Conservation (phyloP, 2,888 invertebrate species). For the Sussaba pulchella region DNA sequence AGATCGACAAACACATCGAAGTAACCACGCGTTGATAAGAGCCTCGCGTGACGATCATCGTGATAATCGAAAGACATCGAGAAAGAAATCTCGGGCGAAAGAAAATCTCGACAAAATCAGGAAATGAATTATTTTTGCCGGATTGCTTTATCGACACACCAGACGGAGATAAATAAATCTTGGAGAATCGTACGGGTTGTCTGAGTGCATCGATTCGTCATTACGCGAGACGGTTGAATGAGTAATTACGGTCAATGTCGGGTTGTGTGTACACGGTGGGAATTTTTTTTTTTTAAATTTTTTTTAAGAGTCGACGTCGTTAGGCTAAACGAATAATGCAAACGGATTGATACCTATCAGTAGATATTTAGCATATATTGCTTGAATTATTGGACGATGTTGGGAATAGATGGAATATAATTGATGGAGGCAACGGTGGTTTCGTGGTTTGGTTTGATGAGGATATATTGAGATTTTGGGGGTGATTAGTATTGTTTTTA, state of each 20-base stretch:
- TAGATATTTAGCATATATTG: background rate
- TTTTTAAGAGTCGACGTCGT: constrained; percentile 14
- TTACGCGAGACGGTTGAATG: constrained; percentile 50
- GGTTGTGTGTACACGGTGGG: constrained; percentile 16
- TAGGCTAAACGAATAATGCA: constrained; percentile 32
- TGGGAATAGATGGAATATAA: no score
- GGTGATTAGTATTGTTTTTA: no score
- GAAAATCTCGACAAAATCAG: background rate
- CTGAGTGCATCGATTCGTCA: constrained; percentile 7
- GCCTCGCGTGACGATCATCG: no score
- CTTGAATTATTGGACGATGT: no score
- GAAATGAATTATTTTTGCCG: background rate
- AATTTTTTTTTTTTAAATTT: constrained; percentile 20
- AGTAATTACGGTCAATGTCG: constrained; percentile 62
- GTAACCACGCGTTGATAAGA: background rate
- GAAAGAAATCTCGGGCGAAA: background rate
- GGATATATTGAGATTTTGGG: no score
- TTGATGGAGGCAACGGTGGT: no score
- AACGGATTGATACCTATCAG: background rate
- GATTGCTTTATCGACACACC: background rate
- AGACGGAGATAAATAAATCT: background rate
- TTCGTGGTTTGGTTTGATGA: no score
- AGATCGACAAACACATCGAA: background rate
- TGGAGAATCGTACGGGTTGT: constrained; percentile 12
- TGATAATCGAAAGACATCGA: background rate